These are phyloP conservation scores for Xerus inauris DNA, from an alignment of 2,113 vertebrate species.

Conservation along the genomic window DNA sequence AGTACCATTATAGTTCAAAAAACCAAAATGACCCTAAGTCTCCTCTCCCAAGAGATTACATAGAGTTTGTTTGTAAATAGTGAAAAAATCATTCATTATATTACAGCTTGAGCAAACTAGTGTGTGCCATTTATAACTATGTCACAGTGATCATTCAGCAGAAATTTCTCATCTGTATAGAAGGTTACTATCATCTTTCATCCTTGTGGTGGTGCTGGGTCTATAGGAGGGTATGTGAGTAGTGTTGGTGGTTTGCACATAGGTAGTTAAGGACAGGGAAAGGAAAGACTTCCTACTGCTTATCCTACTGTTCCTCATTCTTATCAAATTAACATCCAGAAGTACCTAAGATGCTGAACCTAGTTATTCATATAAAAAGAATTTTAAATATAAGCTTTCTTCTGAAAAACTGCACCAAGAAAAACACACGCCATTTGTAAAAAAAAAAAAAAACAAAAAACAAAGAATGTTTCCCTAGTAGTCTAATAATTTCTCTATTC, in stretches of 20 bases:
- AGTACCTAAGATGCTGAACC: not conserved
- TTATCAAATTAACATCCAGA: not conserved
- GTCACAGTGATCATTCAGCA: not conserved
- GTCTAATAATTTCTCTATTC: not conserved
- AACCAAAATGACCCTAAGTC: not conserved
- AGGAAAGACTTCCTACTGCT: not conserved
- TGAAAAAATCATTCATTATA: not conserved
- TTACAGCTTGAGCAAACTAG: not conserved
- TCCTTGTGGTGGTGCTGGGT: not conserved
- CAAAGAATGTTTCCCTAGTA: not conserved
- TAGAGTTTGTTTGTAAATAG: not conserved
- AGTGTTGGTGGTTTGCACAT: not conserved
- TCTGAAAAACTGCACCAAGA: not conserved
- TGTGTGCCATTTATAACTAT: not conserved
- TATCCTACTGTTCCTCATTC: not conserved
- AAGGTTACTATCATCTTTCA: not conserved
- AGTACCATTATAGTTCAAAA: not conserved
- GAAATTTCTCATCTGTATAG: not conserved
- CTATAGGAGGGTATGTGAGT: too few relatives aligned
- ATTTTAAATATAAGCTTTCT: not conserved
- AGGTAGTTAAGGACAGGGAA: not conserved
- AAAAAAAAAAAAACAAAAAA: too few relatives aligned
- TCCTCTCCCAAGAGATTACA: not conserved
- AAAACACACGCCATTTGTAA: not conserved
- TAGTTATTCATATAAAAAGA: not conserved